Evolutionary conservation across 2,113 vertebrate genomes (phyloP), one percentile per base, ranked within the genome.

Genomic region (Thomomys bottae): DNA sequence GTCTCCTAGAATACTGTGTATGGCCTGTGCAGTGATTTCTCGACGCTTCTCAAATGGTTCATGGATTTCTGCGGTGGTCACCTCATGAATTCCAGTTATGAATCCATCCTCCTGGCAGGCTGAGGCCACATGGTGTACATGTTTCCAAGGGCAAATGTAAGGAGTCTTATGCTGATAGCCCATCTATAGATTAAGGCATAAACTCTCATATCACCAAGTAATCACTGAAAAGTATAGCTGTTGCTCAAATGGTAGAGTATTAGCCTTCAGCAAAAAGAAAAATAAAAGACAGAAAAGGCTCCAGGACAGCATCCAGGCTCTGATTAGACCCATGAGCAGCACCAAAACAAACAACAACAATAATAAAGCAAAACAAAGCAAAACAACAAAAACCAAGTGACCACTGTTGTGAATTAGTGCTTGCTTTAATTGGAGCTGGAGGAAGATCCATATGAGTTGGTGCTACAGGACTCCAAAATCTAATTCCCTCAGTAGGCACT

Each of bases 401-500:
- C 14, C 15, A 54, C 23, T 63, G 14, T 85, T 80, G 23, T 81
- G 72, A 84, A 72, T 2, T 30, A 28, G 0, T 28, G 36, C 34
- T 93, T 61, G 21, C 24, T 71, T 57, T 18, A 4, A 6, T 38
- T 45, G 54, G n/a, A 71, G 28, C 75, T n/a, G 14, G 72, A 67
- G 4, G 6, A 63, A 24, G 34, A 70, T 45, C 18, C 34, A 20
- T 36, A 11, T 49, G 30, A 67, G 54, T 23, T 32, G 61, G 21
- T 45, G 38, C 66, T 76, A 3, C 1, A 32, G 76, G 30, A n/a
- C 32, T 67, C 40, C 1, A 54, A 70, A 8, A 4, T 71, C 61
- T 88, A 63, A 7, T n/a, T 0, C 2, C 38, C 3, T 15, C 3
- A 0, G 30, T 20, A n/a, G 67, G 23, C 30, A 64, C 59, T 15